Base-by-base conservation (phyloP, 2,888 invertebrate species). In the Epinotia demarniana region DNA sequence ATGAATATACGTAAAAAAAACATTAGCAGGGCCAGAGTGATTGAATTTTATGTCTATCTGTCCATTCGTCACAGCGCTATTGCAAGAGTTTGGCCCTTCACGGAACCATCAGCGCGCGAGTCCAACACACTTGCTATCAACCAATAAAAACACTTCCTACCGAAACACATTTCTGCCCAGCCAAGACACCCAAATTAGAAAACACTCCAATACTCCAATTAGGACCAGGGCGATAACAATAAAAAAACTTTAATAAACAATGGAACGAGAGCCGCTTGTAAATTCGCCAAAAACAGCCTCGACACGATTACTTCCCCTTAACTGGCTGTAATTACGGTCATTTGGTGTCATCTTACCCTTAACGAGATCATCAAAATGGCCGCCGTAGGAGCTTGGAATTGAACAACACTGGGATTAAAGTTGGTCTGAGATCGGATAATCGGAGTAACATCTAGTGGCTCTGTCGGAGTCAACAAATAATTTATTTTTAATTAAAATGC, bases 321-420 rank as follows among this genome's bases (percentile, higher is more conserved):
- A 90, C 86, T 88, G 90, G 89, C 81, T 85, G 87, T 92, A 93
- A 92, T 92, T 91, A 91, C 90, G 88, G 91, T 88, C 90, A 90
- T 92, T 93, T 82, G 87, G 92, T 92, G 91, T 93, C 92, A 90
- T 92, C 92, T 92, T 90, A 87, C 90, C 89, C 87, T 89, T 92
- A 92, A 92, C 89, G 89, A 89, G 90, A 73, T 78, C 70, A 76
- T 79, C 79, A 79, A 78, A 77, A 77, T 76, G 77, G 78, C 79
- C 53, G 72, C 19, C 73, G 19, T 19, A 67, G 63, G 61, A 73
- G 58, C 60, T 63, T 9, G 66, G 67, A 61, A 71, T 57, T 43
- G 43, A 12, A 69, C 63, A 33, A 49, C 49, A 27, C 53, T 55
- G 61, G 69, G 58, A 69, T 69, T 69, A 60, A 46, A 69, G n/a